Evolutionary conservation across 2,113 vertebrate species (phyloP).

Genomic region (Dolichotis patagonum): DNA sequence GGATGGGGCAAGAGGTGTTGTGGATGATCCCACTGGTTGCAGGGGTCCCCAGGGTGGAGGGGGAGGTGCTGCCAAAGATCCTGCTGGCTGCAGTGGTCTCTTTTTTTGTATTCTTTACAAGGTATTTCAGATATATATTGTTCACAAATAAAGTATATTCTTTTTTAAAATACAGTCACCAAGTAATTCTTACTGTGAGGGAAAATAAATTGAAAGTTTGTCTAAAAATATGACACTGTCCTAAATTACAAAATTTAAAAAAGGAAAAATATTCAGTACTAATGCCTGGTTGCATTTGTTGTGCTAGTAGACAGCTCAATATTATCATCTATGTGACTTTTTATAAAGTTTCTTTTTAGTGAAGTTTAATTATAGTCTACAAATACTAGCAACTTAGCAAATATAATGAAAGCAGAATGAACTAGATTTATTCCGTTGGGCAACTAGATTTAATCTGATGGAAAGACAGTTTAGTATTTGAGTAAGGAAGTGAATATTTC

Average conservation of each 20-base stretch:
- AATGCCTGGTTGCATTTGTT: neutral
- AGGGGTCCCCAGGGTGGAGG: too few relatives aligned
- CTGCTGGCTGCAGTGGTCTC: too few relatives aligned
- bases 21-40: too few relatives aligned
- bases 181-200: conserved; percentile 6
- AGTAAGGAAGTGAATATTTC: neutral
- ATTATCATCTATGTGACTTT: neutral
- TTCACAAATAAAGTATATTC: conserved; percentile 13
- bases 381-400: neutral
- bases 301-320: neutral
- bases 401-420: neutral
- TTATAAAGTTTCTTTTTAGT: neutral
- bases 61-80: too few relatives aligned
- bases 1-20: too few relatives aligned
- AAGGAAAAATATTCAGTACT: neutral
- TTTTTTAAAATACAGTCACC: conserved; percentile 37
- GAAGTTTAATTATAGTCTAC: neutral
- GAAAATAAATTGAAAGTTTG: neutral
- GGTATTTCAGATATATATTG: conserved; percentile 32
- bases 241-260: neutral
- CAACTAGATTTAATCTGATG: neutral
- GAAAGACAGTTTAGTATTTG: neutral
- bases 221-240: neutral
- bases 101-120: conserved; percentile 18
- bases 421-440: neutral